Base-by-base conservation (phyloP, 2,888 invertebrate genomes). In the Eilema sororculum region DNA sequence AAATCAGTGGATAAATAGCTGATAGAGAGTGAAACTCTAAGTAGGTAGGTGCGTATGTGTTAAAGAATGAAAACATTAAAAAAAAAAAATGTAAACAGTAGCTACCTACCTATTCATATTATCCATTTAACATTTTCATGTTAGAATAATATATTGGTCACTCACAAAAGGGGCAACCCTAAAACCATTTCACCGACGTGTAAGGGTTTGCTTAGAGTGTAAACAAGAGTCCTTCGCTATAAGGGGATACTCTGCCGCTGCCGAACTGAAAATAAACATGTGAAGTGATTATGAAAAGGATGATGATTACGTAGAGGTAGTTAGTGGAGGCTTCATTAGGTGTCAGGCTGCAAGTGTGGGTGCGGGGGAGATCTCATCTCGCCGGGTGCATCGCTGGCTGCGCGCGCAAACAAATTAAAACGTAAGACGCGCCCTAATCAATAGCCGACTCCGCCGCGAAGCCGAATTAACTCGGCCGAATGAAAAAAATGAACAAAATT, bases 371-470 rank as follows among this genome's bases (percentile, higher is more conserved):
- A 80, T 80, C 90, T 93, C 93, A 93, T 94, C 94, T 93, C 93
- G 86, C 75, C 89, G 93, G 94, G 91, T 94, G 95, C 94, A 95
- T 93, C 91, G 90, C 79, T 75, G 87, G 91, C 92, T 95, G 95
- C 95, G 95, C 94, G 94, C 95, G 95, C 95, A 95, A 95, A 95
- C 95, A 95, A 94, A 95, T 94, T 95, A 95, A 95, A 95, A 94
- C 93, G 93, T 95, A 95, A 95, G 95, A 95, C 95, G 95, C 95
- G 93, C 94, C 95, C 95, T 95, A 95, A 95, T 95, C 95, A 95
- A 95, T 95, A 95, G 95, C 95, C 91, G 91, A 90, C 92, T 92
- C 89, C 92, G 93, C 93, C 92, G 92, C 93, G 92, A 89, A 94
- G 94, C 92, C 91, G 95, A 95, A 95, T 95, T 95, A 95, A 95